These are phyloP conservation scores for Daboia siamensis DNA, from an alignment of 2,113 vertebrate genomes.

Conservation along the genomic window DNA sequence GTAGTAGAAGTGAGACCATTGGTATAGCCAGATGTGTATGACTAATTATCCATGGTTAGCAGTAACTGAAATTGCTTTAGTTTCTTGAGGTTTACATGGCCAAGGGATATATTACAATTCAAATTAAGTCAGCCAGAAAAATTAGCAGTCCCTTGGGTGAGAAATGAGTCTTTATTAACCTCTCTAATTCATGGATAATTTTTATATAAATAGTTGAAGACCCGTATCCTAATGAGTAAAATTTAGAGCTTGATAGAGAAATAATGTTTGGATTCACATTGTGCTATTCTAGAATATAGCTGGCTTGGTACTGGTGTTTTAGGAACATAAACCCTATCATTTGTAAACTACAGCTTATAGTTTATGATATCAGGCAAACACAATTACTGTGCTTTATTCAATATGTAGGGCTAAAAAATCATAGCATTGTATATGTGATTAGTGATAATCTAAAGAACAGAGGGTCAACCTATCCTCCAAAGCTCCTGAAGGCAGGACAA, in stretches of 20 bases:
- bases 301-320: not conserved
- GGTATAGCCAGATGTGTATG: not conserved
- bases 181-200: not conserved
- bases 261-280: not conserved
- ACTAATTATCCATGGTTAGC: not conserved
- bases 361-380: not conserved
- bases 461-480: not conserved
- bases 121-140: not conserved
- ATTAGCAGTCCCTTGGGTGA: not conserved
- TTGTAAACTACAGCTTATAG: not conserved
- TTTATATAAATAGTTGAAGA: not conserved
- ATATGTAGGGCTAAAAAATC: not conserved
- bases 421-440: not conserved
- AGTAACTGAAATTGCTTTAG: not conserved
- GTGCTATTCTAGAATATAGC: not conserved
- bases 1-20: not conserved
- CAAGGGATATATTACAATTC: not conserved
- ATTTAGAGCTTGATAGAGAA: not conserved
- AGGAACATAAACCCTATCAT: not conserved
- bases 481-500: not conserved
- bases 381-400: not conserved
- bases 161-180: not conserved
- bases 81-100: not conserved
- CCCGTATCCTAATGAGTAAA: not conserved
- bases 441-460: not conserved